phyloP scores from a whole-genome alignment of 2,113 vertebrate species.

The Herpailurus yagouaroundi region DNA sequence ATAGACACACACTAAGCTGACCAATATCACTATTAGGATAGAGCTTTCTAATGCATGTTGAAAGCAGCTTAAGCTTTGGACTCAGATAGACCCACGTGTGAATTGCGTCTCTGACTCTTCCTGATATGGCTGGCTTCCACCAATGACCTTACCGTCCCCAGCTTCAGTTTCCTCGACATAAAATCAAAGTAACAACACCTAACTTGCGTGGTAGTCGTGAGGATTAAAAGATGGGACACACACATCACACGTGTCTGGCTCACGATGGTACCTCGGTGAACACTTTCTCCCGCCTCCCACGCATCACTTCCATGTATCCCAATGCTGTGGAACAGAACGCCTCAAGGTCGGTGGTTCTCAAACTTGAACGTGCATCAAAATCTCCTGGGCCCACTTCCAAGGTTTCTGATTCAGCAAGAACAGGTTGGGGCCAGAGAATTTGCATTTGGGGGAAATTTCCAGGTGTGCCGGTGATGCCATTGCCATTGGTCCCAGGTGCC shows the following conservation, averaged over 20 bases:
- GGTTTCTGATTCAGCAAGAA: neutral
- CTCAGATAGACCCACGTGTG: neutral
- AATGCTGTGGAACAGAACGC: neutral
- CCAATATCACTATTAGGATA: neutral
- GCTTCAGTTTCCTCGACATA: neutral
- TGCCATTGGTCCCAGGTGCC: neutral
- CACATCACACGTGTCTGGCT: too few relatives aligned
- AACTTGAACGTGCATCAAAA: neutral
- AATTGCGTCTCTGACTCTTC: neutral
- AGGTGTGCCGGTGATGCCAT: neutral
- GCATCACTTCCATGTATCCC: neutral
- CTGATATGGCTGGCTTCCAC: neutral
- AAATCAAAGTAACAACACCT: neutral
- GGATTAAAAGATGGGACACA: neutral
- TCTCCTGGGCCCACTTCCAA: neutral
- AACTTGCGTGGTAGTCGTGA: neutral
- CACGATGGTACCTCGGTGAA: neutral
- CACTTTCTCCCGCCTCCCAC: fast-evolving
- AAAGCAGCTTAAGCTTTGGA: neutral
- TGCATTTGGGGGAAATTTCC: neutral
- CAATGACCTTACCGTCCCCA: neutral
- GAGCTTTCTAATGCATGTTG: neutral
- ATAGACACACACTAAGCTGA: neutral
- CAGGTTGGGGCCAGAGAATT: neutral
- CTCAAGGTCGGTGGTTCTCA: neutral